These are phyloP conservation scores for Peribatodes rhomboidaria DNA, from an alignment of 2,888 invertebrate species.

Conservation along the genomic window DNA sequence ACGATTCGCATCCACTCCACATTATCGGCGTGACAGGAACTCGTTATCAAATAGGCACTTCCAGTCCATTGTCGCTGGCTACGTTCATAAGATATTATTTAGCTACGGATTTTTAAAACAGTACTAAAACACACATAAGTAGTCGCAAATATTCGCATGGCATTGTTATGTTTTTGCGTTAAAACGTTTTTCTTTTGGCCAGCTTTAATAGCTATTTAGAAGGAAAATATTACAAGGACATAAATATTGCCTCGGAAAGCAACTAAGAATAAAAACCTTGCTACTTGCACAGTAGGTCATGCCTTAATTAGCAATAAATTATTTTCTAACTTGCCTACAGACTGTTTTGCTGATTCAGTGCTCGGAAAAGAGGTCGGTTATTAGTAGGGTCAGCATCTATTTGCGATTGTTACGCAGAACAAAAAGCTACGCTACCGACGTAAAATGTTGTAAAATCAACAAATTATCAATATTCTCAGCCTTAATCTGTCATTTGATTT, in stretches of 20 bases:
- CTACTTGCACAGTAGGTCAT: no score
- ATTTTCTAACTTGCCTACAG: background rate
- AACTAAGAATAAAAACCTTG: no score
- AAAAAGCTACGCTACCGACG: no score
- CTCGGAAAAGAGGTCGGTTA: background rate
- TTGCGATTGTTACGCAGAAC: background rate
- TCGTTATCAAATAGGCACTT: slow-evolving; percentile 59
- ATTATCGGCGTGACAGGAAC: slow-evolving; percentile 63
- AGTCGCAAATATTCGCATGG: background rate
- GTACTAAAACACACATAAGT: background rate
- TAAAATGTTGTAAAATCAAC: no score
- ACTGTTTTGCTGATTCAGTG: background rate
- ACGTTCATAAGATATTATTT: slow-evolving; percentile 29
- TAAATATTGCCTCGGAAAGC: no score
- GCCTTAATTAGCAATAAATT: background rate
- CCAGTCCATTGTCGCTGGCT: slow-evolving; percentile 54
- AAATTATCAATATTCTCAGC: no score
- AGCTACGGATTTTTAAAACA: slow-evolving; percentile 20
- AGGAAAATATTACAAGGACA: no score
- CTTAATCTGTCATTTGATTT: no score
- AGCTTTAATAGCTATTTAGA: no score
- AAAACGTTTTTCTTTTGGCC: no score
- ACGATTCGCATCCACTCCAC: slow-evolving; percentile 50
- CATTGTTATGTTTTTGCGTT: no score
- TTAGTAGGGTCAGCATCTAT: background rate